Conservation (phyloP, 2,113 vertebrate genomes). For the Piprites chloris region DNA sequence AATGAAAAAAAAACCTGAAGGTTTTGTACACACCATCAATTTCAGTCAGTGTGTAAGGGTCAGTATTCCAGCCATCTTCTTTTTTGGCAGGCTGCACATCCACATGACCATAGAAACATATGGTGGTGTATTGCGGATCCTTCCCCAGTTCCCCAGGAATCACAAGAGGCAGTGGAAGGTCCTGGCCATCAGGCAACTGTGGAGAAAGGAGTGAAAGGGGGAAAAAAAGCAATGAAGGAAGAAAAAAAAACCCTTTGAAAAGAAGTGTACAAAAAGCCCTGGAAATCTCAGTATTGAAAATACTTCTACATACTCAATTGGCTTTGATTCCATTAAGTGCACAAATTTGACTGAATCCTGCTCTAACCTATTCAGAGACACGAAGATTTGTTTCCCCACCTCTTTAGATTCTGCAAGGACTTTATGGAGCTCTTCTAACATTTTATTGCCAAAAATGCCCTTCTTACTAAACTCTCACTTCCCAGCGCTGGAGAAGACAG, state of each 20-base stretch:
- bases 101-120: constrained; percentile 90
- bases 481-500: not conserved
- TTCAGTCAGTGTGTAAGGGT: constrained; percentile 85
- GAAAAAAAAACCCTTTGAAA: not conserved
- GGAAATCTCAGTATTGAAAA: not conserved
- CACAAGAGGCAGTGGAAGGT: constrained; percentile 79
- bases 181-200: constrained; percentile 78
- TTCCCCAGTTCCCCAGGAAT: constrained; percentile 82
- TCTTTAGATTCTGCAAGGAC: not conserved
- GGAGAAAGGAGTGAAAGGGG: not conserved
- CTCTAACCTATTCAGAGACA: not conserved
- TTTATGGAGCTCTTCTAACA: not conserved
- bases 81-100: constrained; percentile 88
- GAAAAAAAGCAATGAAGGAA: not conserved
- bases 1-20: not conserved
- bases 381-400: not conserved
- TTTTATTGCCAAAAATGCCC: not conserved
- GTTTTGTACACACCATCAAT: constrained; percentile 73
- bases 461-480: not conserved
- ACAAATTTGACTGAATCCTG: not conserved
- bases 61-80: constrained; percentile 85
- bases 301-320: not conserved
- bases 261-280: not conserved
- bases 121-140: constrained; percentile 77
- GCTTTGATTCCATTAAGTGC: not conserved